Conservation (phyloP, 2,797 vertebrate species). For the Triplophysa yarkandensis region DNA sequence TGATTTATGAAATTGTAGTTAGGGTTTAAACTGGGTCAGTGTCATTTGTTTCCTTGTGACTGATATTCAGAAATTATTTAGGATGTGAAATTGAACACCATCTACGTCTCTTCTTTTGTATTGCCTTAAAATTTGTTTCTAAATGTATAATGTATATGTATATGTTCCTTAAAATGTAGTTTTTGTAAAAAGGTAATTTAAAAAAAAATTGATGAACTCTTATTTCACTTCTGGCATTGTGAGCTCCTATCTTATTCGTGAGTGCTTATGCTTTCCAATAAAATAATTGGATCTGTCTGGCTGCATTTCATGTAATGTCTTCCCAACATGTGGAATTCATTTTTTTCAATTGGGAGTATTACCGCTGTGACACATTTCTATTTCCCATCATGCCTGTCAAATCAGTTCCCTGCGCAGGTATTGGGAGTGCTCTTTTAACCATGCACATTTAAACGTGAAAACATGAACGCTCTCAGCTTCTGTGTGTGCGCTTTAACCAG, state of each 20-base stretch:
- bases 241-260: constrained; percentile 20
- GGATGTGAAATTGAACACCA: neutral
- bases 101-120: no score
- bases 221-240: constrained; percentile 32
- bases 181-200: no score
- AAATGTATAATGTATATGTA: neutral
- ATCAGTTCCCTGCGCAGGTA: constrained; percentile 23
- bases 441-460: constrained; percentile 33
- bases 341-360: constrained; percentile 30
- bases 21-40: neutral
- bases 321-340: constrained; percentile 28
- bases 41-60: neutral
- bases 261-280: neutral
- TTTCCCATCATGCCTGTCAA: constrained; percentile 42
- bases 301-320: constrained; percentile 40
- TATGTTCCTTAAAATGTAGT: constrained; percentile 19
- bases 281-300: constrained; percentile 47
- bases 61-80: neutral
- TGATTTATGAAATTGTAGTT: constrained; percentile 40
- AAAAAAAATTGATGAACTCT: no score
- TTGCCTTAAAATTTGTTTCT: neutral
- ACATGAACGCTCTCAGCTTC: constrained; percentile 3
- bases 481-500: constrained; percentile 16
- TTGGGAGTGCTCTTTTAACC: constrained; percentile 16
- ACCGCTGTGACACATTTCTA: constrained; percentile 37